Conservation (phyloP, 2,888 invertebrate genomes). For the Ophion obscuratus region DNA sequence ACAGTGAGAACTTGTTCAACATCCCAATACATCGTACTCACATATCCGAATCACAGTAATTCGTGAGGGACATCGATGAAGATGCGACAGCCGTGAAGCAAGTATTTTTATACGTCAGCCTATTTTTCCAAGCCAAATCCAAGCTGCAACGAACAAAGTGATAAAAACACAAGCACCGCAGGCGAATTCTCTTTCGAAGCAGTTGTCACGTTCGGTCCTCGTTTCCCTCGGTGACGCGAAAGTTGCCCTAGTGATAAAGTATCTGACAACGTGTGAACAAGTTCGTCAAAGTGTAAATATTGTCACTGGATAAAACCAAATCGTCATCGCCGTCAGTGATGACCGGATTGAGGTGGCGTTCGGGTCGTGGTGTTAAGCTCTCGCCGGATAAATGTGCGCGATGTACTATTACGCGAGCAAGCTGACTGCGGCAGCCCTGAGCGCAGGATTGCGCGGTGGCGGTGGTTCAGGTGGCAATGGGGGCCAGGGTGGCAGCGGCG, state of each 20-base stretch:
- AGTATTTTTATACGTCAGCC: constrained; percentile 33
- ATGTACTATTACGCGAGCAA: constrained; percentile 90
- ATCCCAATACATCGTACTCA: background rate
- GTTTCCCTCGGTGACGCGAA: background rate
- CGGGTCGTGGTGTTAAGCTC: constrained; percentile 82
- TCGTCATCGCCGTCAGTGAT: constrained; percentile 80
- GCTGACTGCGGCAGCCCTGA: constrained; percentile 87
- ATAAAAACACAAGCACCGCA: background rate
- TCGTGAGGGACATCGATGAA: background rate
- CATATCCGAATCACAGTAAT: background rate
- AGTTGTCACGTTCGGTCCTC: background rate
- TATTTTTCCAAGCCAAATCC: constrained; percentile 13
- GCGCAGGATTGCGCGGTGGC: constrained; percentile 86
- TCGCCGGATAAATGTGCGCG: constrained; percentile 85
- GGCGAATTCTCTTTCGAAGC: background rate
- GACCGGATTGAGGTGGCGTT: constrained; percentile 82
- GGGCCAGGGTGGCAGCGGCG: constrained; percentile 84
- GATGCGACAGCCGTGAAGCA: constrained; percentile 1
- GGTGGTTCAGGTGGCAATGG: constrained; percentile 82
- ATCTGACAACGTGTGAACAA: constrained; percentile 19
- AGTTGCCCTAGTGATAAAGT: constrained; percentile 9
- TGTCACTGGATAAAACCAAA: constrained; percentile 68
- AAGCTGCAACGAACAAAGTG: background rate
- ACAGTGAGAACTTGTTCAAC: no score
- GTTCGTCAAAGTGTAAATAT: constrained; percentile 59